These are phyloP conservation scores for Aphidius ervi DNA, from an alignment of 1,140 invertebrate species.

Conservation along the genomic window DNA sequence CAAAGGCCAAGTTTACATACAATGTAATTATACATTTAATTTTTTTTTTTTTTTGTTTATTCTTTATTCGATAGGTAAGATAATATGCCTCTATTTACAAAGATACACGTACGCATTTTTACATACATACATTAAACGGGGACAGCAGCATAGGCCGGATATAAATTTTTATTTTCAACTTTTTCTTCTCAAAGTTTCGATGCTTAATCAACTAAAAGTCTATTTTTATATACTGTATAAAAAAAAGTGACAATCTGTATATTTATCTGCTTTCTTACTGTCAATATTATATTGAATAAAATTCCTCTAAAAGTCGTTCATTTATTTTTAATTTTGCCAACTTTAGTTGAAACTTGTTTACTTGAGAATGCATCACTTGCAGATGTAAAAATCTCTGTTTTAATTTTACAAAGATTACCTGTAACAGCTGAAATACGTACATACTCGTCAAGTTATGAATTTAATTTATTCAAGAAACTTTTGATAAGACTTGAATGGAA, in stretches of 20 bases:
- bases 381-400: too few relatives aligned
- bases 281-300: neutral
- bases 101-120: slow-evolving; percentile 31
- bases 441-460: too few relatives aligned
- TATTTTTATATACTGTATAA: slow-evolving; percentile 16
- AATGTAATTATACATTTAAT: too few relatives aligned
- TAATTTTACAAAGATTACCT: too few relatives aligned
- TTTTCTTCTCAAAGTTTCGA: slow-evolving; percentile 4
- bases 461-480: too few relatives aligned
- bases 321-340: too few relatives aligned
- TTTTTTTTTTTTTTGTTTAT: slow-evolving; percentile 6
- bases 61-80: slow-evolving; percentile 23
- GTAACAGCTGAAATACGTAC: too few relatives aligned
- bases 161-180: slow-evolving; percentile 15
- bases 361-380: too few relatives aligned
- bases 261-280: neutral
- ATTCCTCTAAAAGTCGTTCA: neutral
- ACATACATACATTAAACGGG: slow-evolving; percentile 26
- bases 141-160: slow-evolving; percentile 26
- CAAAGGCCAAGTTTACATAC: neutral
- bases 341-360: too few relatives aligned
- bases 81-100: slow-evolving; percentile 33
- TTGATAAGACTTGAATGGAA: too few relatives aligned
- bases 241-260: slow-evolving; percentile 19
- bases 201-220: slow-evolving; percentile 17